A percentile compares a stretch with the other conserved stretches of the same genome.
Evolutionary conservation across 2,797 vertebrate genomes (phyloP).

Genomic region (Microhierax caerulescens): DNA sequence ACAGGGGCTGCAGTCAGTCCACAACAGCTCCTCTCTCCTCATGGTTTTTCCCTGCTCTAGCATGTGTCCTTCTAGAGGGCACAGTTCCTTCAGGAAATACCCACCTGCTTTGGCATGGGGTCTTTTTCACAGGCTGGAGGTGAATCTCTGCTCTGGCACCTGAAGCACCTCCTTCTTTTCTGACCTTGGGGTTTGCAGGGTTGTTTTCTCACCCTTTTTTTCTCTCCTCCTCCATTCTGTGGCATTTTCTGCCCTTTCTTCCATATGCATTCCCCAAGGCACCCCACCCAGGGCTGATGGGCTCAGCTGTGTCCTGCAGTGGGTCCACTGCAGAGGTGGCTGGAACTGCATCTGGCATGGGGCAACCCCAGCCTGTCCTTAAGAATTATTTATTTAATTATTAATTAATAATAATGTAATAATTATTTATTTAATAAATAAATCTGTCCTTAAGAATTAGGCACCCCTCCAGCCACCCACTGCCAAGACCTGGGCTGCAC

Average conservation of each 20-base stretch:
- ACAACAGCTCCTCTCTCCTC: background rate
- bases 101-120: too few relatives aligned
- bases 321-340: background rate
- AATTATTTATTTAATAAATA: too few relatives aligned
- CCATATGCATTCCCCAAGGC: background rate
- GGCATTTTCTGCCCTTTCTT: background rate
- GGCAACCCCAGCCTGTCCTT: background rate
- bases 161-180: background rate
- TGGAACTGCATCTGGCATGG: background rate
- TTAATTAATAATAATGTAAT: too few relatives aligned
- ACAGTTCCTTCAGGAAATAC: background rate
- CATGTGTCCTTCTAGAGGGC: background rate
- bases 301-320: background rate
- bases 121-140: background rate
- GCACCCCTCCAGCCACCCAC: background rate
- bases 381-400: too few relatives aligned
- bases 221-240: background rate
- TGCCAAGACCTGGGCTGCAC: background rate
- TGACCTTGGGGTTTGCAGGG: background rate
- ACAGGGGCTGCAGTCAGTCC: background rate
- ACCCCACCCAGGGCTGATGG: accelerated
- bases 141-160: background rate
- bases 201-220: background rate
- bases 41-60: background rate
- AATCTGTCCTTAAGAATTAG: too few relatives aligned